phyloP scores from a whole-genome alignment of 2,888 invertebrate genomes.

The Hemaris fuciformis region DNA sequence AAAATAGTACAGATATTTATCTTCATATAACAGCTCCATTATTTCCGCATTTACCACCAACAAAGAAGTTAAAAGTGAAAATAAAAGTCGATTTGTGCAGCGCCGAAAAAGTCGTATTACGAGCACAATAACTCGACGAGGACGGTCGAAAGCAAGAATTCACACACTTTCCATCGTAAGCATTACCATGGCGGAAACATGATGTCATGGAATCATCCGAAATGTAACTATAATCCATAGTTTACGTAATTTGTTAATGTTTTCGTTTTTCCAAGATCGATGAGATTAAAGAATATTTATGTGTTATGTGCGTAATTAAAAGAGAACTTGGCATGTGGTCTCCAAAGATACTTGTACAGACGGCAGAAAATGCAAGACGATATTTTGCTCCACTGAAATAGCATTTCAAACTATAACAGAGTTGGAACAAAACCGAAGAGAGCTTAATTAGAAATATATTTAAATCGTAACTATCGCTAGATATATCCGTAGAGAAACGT shows the following conservation, averaged over 20 bases:
- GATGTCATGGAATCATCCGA: slow-evolving; percentile 23
- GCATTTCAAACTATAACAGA: too few relatives aligned
- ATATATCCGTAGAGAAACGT: too few relatives aligned
- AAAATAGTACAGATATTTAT: not conserved
- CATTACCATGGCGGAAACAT: slow-evolving; percentile 29
- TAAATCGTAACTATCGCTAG: too few relatives aligned
- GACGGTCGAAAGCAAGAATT: slow-evolving; percentile 24
- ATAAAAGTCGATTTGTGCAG: slow-evolving; percentile 16
- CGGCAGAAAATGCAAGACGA: too few relatives aligned
- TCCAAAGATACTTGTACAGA: too few relatives aligned
- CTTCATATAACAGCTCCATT: not conserved
- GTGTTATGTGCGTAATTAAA: too few relatives aligned
- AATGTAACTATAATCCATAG: not conserved
- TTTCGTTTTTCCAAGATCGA: not conserved
- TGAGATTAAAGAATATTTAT: not conserved
- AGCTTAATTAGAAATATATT: too few relatives aligned
- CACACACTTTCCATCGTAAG: slow-evolving; percentile 26
- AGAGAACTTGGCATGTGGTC: too few relatives aligned
- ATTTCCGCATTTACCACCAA: not conserved
- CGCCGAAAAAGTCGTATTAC: slow-evolving; percentile 29
- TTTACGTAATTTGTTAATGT: not conserved
- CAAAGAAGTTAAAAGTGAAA: slow-evolving; percentile 21
- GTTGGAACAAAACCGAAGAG: too few relatives aligned
- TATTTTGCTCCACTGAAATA: too few relatives aligned
- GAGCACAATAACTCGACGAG: slow-evolving; percentile 22